These are phyloP conservation scores for Nesogale talazaci DNA, from an alignment of 2,113 vertebrate genomes.

Conservation along the genomic window DNA sequence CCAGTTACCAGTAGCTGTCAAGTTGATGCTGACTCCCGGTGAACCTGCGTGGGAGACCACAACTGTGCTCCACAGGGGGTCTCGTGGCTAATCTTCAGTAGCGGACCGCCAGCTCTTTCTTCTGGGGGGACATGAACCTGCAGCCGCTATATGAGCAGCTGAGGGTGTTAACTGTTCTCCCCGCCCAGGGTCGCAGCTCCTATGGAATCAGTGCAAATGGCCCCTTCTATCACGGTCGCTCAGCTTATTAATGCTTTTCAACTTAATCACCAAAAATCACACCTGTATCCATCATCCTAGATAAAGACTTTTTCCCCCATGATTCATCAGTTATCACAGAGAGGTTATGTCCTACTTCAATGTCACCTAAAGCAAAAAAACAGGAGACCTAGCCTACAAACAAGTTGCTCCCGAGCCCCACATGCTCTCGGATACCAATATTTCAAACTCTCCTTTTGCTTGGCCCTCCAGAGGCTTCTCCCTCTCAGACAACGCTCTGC, in stretches of 20 bases:
- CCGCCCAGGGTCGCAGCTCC: not conserved
- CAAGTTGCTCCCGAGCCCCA: not conserved
- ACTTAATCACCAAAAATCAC: not conserved
- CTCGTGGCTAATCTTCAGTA: not conserved
- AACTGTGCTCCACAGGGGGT: not conserved
- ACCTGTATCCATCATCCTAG: not conserved
- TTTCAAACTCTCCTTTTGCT: not conserved
- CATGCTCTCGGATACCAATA: not conserved
- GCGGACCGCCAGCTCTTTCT: not conserved
- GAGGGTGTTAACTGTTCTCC: not conserved
- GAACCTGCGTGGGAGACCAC: not conserved
- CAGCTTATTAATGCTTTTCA: conserved; percentile 27
- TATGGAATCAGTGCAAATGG: not conserved
- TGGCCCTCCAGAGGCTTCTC: not conserved
- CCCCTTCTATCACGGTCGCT: not conserved
- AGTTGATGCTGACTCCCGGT: not conserved
- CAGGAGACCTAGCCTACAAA: not conserved
- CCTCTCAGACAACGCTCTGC: not conserved
- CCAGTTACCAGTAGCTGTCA: not conserved
- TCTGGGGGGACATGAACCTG: not conserved
- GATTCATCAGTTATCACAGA: not conserved
- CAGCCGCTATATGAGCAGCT: not conserved
- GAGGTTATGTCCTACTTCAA: not conserved
- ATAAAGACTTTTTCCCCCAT: not conserved
- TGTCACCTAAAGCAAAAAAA: not conserved